Percentiles rank a stretch among this genome's conserved stretches.
Conservation (phyloP, 2,113 vertebrate genomes). For the Xiphophorus couchianus region DNA sequence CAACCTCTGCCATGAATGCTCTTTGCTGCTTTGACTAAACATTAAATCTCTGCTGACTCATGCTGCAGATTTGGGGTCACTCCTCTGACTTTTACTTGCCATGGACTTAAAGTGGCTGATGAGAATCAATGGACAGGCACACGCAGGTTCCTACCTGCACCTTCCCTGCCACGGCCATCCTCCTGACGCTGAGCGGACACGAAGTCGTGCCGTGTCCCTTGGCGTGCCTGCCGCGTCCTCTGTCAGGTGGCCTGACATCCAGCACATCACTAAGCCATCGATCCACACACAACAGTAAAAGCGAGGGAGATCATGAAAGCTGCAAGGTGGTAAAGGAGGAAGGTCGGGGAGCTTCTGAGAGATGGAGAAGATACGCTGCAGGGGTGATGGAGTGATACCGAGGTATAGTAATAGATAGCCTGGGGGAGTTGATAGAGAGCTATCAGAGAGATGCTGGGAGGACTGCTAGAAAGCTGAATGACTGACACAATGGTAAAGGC, state of each 20-base stretch:
- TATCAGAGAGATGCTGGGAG: slow-evolving; percentile 50
- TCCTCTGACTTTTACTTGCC: slow-evolving; percentile 55
- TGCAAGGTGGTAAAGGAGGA: not conserved
- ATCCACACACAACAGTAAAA: slow-evolving; percentile 41
- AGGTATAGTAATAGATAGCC: slow-evolving; percentile 52
- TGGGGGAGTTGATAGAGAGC: slow-evolving; percentile 62
- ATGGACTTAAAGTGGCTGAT: slow-evolving; percentile 37
- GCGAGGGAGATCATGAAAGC: slow-evolving; percentile 10
- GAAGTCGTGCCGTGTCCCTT: slow-evolving; percentile 39
- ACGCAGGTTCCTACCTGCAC: slow-evolving; percentile 25
- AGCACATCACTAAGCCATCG: slow-evolving; percentile 55
- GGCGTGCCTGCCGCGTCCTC: slow-evolving; percentile 50
- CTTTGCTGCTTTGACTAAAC: slow-evolving; percentile 30
- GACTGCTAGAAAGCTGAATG: slow-evolving; percentile 40
- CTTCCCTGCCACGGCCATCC: slow-evolving; percentile 18
- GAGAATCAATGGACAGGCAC: slow-evolving; percentile 54
- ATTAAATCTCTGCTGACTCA: slow-evolving; percentile 10
- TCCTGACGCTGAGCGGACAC: slow-evolving; percentile 50
- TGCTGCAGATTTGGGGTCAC: slow-evolving; percentile 16
- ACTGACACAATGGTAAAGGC: slow-evolving; percentile 50
- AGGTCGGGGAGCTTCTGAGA: slow-evolving; percentile 17
- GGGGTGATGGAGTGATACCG: slow-evolving; percentile 59
- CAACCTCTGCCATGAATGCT: slow-evolving; percentile 10
- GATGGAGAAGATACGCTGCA: slow-evolving; percentile 27
- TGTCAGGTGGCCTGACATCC: slow-evolving; percentile 68